Evolutionary conservation across 1,140 invertebrate species (phyloP), one percentile per base, ranked within the genome.

Genomic region (Drosophila sp.): DNA sequence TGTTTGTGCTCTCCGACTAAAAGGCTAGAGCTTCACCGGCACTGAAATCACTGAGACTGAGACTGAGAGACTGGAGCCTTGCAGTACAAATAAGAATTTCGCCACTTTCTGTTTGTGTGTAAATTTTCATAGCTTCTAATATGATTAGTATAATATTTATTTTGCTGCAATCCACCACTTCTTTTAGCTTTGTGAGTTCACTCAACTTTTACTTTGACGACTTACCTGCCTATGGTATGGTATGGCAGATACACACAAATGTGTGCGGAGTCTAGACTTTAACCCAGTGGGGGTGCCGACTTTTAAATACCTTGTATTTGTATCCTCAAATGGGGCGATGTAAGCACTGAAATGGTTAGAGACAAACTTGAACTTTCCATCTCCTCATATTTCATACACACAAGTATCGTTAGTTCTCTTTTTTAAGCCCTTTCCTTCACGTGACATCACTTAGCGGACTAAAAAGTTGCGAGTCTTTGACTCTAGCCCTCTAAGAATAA

Each of bases 141-240:
- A 50, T 50, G 44, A 50, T 50, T 50, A 50, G 44, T 27, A 50
- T 50, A 50, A 50, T 50, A 50, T 70, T 76, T 76, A 33, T 47
- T 41, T 58, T 35, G 6, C 38, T 56, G 30, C 60, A 50, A 27
- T 25, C 44, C 44, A 27, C 23, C 23, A 50, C 40, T 62, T 58
- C 64, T 67, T 67, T 71, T 75, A 47, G 44, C 64, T 69, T 65
- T 67, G 66, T 71, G 79, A 58, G 82, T 85, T 85, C 82, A 85
- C 41, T 85, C 79, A 85, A 85, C 81, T 86, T 79, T 80, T 78
- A 72, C 70, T 69, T 63, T 69, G 73, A 57, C 76, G 70, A 41
- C 77, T 79, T 83, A 80, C 80, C 80, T 80, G 80, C 64, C 63
- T 65, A 82, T 17, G 17, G 17, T 17, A 17, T 17, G 17, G 17